Evolutionary conservation across 2,797 vertebrate genomes (phyloP).

Genomic region (Tokudaia tokunoshimensis): DNA sequence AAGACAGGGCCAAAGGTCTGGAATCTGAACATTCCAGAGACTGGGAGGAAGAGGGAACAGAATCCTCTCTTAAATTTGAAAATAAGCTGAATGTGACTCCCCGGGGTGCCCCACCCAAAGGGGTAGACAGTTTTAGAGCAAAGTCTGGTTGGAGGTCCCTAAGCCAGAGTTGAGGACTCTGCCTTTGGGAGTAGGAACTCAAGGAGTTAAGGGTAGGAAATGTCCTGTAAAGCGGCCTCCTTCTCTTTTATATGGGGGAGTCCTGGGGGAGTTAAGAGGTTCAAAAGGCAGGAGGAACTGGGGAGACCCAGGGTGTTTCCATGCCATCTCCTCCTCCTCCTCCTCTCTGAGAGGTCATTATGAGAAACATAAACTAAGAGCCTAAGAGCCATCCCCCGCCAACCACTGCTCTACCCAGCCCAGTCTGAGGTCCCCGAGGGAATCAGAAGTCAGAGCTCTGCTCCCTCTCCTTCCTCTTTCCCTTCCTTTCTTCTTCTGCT

Average conservation of each 20-base stretch:
- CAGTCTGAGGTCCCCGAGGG: not conserved
- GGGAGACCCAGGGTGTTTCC: conserved; percentile 60
- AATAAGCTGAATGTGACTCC: not conserved
- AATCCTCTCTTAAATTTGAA: conserved; percentile 42
- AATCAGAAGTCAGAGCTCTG: not conserved
- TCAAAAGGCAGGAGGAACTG: not conserved
- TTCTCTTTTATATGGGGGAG: conserved; percentile 10
- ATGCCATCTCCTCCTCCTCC: not conserved
- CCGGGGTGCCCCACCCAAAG: not conserved
- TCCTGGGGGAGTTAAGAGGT: not conserved
- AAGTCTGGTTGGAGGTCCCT: conserved; percentile 14
- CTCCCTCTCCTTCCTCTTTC: not conserved
- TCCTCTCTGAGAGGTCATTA: conserved; percentile 18
- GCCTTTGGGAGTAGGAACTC: not conserved
- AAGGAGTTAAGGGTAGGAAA: not conserved
- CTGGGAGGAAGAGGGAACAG: not conserved
- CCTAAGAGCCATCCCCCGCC: conserved; percentile 14
- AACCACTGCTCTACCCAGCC: conserved; percentile 13
- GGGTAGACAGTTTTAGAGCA: not conserved
- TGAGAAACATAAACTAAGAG: conserved; percentile 58
- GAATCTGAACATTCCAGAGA: conserved; percentile 11
- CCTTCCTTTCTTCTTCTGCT: not conserved
- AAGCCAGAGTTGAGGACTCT: not conserved
- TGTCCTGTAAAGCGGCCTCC: not conserved
- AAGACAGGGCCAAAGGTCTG: not conserved